Percentiles rank a stretch among this genome's conserved stretches.
phyloP scores from a whole-genome alignment of 2,888 invertebrate species.

The Stenotaenia linearis region DNA sequence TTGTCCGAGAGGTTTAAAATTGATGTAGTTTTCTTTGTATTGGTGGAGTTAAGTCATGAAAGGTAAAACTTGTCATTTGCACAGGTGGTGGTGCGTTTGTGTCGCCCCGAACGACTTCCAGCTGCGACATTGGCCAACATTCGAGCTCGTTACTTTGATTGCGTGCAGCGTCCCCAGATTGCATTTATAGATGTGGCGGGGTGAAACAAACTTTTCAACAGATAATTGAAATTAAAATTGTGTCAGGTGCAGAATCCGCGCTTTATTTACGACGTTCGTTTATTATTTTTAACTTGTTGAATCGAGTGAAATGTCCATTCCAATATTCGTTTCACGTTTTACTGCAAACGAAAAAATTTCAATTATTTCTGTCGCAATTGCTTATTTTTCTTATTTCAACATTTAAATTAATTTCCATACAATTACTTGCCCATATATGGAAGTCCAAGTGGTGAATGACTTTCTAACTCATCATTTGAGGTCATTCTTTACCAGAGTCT shows the following conservation, averaged over 20 bases:
- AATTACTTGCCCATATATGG: neutral
- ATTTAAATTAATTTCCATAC: neutral
- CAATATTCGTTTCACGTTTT: no score
- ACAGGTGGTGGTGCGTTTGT: constrained; percentile 19
- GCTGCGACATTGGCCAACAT: constrained; percentile 26
- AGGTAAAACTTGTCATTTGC: constrained; percentile 26
- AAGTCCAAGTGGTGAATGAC: neutral
- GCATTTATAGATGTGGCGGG: constrained; percentile 17
- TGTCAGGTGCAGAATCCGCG: neutral
- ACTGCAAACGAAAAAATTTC: no score
- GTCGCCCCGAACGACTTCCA: constrained; percentile 12
- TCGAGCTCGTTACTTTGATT: constrained; percentile 26
- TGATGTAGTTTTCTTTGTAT: neutral
- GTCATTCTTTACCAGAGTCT: neutral
- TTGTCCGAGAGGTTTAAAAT: neutral
- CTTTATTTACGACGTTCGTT: neutral
- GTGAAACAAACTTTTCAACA: constrained; percentile 7
- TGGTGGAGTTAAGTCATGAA: neutral
- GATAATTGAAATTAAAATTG: constrained; percentile 16
- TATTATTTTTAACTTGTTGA: neutral
- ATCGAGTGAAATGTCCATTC: neutral
- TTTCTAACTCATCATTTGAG: neutral
- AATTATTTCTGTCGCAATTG: no score
- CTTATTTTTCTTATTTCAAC: no score
- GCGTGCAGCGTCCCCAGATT: constrained; percentile 23